Evolutionary conservation across 1,140 invertebrate genomes (phyloP).

Genomic region (Calliphora vicina): DNA sequence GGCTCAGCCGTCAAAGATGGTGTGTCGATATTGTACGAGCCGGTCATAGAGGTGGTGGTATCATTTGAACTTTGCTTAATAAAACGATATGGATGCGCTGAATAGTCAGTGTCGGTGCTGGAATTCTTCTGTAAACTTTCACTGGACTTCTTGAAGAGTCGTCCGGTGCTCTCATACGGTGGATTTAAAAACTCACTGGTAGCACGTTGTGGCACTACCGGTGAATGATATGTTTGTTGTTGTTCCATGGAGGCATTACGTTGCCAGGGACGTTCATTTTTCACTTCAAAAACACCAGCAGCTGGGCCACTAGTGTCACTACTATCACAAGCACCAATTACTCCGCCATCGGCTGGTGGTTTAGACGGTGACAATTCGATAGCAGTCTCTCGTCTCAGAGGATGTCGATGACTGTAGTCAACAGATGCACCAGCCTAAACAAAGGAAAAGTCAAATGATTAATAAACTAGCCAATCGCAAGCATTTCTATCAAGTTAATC

Average conservation of each 20-base stretch:
- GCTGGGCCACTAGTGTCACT: slow-evolving; percentile 39
- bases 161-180: slow-evolving; percentile 53
- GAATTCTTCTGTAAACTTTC: slow-evolving; percentile 62
- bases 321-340: slow-evolving; percentile 44
- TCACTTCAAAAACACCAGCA: slow-evolving; percentile 48
- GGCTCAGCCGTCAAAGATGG: slow-evolving; percentile 59
- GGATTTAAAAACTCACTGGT: slow-evolving; percentile 60
- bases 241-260: slow-evolving; percentile 60
- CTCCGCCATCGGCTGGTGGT: slow-evolving; percentile 51
- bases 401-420: slow-evolving; percentile 59
- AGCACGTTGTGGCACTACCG: slow-evolving; percentile 51
- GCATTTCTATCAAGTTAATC: no score
- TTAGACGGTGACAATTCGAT: slow-evolving; percentile 62
- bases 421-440: slow-evolving; percentile 52
- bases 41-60: slow-evolving; percentile 60
- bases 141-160: slow-evolving; percentile 59
- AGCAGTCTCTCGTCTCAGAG: slow-evolving; percentile 59
- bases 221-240: slow-evolving; percentile 53
- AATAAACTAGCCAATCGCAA: no score
- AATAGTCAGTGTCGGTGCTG: slow-evolving; percentile 63
- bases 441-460: not conserved
- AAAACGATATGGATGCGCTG: slow-evolving; percentile 60
- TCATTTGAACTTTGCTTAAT: slow-evolving; percentile 63
- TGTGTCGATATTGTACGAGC: slow-evolving; percentile 61
- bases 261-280: slow-evolving; percentile 58